Evolutionary conservation across 2,113 vertebrate species (phyloP).

Genomic region (Corydoras maculifer): DNA sequence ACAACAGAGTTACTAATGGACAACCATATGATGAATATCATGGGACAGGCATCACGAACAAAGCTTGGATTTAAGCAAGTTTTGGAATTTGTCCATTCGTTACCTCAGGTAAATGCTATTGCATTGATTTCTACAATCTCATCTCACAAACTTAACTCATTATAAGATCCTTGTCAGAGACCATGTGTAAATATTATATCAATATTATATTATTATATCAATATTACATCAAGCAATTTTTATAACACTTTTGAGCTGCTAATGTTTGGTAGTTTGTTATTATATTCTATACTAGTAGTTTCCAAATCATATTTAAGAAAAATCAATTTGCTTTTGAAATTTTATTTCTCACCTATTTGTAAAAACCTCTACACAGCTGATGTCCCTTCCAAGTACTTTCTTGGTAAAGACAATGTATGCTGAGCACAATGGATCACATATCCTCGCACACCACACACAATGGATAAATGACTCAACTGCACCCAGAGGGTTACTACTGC

Average conservation of each 20-base stretch:
- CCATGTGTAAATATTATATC: no score
- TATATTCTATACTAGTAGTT: no score
- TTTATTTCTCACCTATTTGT: background rate
- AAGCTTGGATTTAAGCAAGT: slow-evolving; percentile 52
- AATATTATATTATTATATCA: no score
- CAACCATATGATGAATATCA: slow-evolving; percentile 50
- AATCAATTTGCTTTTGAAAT: background rate
- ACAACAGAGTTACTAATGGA: slow-evolving; percentile 58
- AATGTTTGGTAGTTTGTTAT: no score
- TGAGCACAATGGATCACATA: slow-evolving; percentile 10
- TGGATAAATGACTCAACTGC: slow-evolving; percentile 11
- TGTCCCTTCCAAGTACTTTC: slow-evolving; percentile 19
- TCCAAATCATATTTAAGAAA: no score
- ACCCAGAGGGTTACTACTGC: background rate
- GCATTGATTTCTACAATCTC: background rate
- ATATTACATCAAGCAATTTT: no score
- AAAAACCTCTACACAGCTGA: slow-evolving; percentile 19
- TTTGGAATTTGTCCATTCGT: slow-evolving; percentile 66
- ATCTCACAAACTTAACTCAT: background rate
- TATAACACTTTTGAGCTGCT: no score
- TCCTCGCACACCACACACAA: slow-evolving; percentile 17
- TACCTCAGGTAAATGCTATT: slow-evolving; percentile 61
- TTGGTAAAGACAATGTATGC: slow-evolving; percentile 20
- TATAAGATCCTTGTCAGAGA: background rate
- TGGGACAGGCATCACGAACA: slow-evolving; percentile 51